These are phyloP conservation scores for Drosophila flavopinicola DNA, from an alignment of 2,888 invertebrate species.

Conservation along the genomic window DNA sequence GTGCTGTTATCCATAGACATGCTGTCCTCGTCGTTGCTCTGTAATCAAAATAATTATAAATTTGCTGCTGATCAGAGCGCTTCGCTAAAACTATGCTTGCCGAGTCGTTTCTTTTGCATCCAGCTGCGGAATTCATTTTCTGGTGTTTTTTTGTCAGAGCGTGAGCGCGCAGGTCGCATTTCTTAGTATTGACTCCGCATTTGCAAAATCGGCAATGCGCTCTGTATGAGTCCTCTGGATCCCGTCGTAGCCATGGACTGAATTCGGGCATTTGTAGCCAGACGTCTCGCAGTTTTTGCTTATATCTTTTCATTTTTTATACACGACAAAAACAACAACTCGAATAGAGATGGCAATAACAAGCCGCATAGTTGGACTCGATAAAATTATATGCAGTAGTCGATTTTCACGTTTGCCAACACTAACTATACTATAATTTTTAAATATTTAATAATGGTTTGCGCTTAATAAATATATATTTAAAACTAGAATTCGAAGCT, in stretches of 20 bases:
- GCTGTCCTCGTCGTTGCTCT: constrained; percentile 33
- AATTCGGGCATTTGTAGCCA: constrained; percentile 71
- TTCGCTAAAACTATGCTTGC: constrained; percentile 25
- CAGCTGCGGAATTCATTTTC: constrained; percentile 24
- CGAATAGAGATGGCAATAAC: constrained; percentile 39
- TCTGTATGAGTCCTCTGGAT: constrained; percentile 68
- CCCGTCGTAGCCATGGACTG: constrained; percentile 55
- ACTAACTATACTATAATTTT: not conserved
- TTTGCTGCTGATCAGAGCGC: no score
- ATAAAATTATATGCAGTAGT: no score
- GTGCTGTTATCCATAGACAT: constrained; percentile 8
- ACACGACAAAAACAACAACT: constrained; percentile 23
- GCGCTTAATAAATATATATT: no score
- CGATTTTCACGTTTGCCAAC: not conserved
- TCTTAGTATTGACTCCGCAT: constrained; percentile 65
- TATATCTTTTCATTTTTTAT: constrained; percentile 59
- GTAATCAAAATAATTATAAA: not conserved
- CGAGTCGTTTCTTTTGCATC: constrained; percentile 14
- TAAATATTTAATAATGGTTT: no score
- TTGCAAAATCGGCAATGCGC: constrained; percentile 65
- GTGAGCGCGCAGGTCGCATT: constrained; percentile 66
- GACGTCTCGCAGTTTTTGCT: constrained; percentile 66
- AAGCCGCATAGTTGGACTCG: constrained; percentile 30
- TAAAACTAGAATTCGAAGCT: no score
- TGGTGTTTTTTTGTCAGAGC: constrained; percentile 64